Conservation (phyloP, 2,888 invertebrate species). For the Drosophila koepferae region DNA sequence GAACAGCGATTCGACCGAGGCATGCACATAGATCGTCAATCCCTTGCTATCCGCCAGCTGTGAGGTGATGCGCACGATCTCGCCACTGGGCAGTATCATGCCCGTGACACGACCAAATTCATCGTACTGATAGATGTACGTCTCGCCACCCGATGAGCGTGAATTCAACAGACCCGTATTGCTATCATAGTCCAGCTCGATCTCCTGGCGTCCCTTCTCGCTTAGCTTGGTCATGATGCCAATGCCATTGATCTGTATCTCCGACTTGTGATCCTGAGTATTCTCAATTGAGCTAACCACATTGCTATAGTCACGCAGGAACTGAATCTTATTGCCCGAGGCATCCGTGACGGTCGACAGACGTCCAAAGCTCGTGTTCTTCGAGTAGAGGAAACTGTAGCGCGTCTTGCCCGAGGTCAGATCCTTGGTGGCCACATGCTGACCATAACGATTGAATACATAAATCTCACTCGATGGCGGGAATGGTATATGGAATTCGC, state of each 20-base stretch:
- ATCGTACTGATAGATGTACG: constrained; percentile 96
- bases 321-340: constrained; percentile 96
- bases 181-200: constrained; percentile 95
- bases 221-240: constrained; percentile 95
- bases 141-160: constrained; percentile 93
- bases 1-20: constrained; percentile 86
- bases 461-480: constrained; percentile 97
- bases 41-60: constrained; percentile 92
- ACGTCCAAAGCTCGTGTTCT: constrained; percentile 97
- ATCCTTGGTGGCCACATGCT: constrained; percentile 97
- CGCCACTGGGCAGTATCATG: constrained; percentile 96
- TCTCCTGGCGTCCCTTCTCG: constrained; percentile 95
- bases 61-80: constrained; percentile 92
- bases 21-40: constrained; percentile 90
- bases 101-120: constrained; percentile 94
- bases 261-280: constrained; percentile 96
- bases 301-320: constrained; percentile 95
- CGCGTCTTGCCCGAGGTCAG: constrained; percentile 97
- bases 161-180: constrained; percentile 94
- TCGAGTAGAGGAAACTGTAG: constrained; percentile 98
- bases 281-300: constrained; percentile 97
- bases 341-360: constrained; percentile 97
- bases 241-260: constrained; percentile 96
- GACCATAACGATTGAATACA: constrained; percentile 97
- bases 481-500: constrained; percentile 96